Percentiles rank a stretch among this genome's conserved stretches.
These are phyloP conservation scores for Sogatella furcifera DNA, from an alignment of 1,140 invertebrate species.

Conservation along the genomic window DNA sequence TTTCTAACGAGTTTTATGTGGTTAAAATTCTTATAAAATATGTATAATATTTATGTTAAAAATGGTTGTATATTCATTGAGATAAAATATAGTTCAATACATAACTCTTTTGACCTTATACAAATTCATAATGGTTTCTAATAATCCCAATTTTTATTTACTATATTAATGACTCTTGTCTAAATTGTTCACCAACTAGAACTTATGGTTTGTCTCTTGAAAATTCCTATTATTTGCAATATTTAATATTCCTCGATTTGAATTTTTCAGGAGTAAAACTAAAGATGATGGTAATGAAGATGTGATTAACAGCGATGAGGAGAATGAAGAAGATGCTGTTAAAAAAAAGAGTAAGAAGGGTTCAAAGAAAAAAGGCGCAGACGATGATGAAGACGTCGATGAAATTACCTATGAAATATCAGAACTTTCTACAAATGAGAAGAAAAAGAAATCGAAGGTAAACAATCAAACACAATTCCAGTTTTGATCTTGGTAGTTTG, in stretches of 20 bases:
- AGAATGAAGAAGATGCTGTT: slow-evolving; percentile 34
- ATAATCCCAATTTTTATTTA: too few relatives aligned
- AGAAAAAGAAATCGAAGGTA: slow-evolving; percentile 26
- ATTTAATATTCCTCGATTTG: too few relatives aligned
- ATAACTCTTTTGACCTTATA: too few relatives aligned
- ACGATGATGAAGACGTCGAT: slow-evolving; percentile 27
- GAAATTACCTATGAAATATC: slow-evolving; percentile 28
- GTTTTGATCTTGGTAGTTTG: slow-evolving; percentile 22
- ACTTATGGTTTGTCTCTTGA: too few relatives aligned
- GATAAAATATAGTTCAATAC: too few relatives aligned
- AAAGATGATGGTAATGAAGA: slow-evolving; percentile 14
- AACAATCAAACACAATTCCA: neutral
- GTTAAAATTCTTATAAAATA: too few relatives aligned
- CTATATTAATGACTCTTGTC: too few relatives aligned
- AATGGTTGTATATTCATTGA: too few relatives aligned
- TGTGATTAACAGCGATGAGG: slow-evolving; percentile 36
- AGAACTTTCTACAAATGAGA: slow-evolving; percentile 29
- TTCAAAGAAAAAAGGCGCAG: slow-evolving; percentile 23
- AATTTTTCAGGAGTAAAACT: slow-evolving; percentile 16
- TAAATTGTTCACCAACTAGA: too few relatives aligned
- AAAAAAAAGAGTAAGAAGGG: slow-evolving; percentile 33
- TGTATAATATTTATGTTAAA: too few relatives aligned
- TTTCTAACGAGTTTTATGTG: neutral
- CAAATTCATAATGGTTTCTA: too few relatives aligned
- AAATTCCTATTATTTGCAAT: too few relatives aligned